Base-by-base conservation (phyloP, 2,113 vertebrate species). In the Myotis yumanensis region DNA sequence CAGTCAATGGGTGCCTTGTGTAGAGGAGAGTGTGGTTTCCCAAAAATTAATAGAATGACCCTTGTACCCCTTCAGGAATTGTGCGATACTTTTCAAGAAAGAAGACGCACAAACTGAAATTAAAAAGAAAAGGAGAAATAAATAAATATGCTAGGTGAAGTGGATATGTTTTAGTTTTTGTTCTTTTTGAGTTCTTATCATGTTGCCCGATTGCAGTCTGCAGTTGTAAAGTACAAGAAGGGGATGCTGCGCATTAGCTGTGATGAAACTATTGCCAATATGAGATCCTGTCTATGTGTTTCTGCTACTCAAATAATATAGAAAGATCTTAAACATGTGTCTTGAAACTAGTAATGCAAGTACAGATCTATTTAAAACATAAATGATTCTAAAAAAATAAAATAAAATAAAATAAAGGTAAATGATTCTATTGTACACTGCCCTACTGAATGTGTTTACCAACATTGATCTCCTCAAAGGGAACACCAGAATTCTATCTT, bases 1-100 rank as follows among this genome's bases (percentile, higher is more conserved):
- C 11, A 9, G 64, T 95, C 91, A 91, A 93, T 73, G 85, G 84
- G 4, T 43, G 59, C 82, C 66, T 95, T 93, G 95, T 96, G 37
- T n/a, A 80, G 17, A 72, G 46, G 14, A 91, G 66, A 35, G 32
- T 77, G 43, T 54, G n/a, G 57, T 52, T 51, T 54, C 68, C 88
- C 79, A 1, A 4, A 76, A 75, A 52, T 84, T 84, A 89, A 79
- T 37, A 96, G 72, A 94, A 95, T 66, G 79, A 80, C 64, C 71
- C 72, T 95, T 97, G 48, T 48, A 91, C 87, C 37, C 79, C 28
- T 95, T 48, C 46, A 72, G 52, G 76, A 93, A 85, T 86, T 52
- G 0, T 89, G 64, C 82, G 64, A 52, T 51, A 32, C 83, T 97
- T 86, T 76, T 86, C n/a, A 91, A 96, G 81, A 95, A 86, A 72